Base-by-base conservation (phyloP, 2,797 vertebrate genomes). In the Chelidonichthys spinosus region DNA sequence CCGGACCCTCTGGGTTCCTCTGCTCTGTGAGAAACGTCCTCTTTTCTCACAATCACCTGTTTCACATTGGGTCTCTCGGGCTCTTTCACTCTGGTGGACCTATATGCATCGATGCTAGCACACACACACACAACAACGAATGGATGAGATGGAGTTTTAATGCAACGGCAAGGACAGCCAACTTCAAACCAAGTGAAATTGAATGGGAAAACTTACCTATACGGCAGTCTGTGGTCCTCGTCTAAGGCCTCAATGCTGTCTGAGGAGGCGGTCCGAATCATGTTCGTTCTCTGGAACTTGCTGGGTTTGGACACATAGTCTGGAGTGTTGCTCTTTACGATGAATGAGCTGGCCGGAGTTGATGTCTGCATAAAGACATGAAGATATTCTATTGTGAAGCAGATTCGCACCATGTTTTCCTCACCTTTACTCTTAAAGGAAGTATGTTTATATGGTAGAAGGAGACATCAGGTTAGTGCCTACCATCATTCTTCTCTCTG, bases 81-180 rank as follows among this genome's bases (percentile, higher is more conserved):
- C 78, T 97, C 96, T 86, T 97, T 99, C 83, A 98, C 87, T 76
- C 97, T 94, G 78, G 95, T 96, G 63, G 98, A 99, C 86, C 98
- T 95, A 71, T 99, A 99, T 0, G 97, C 95, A 40, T 97, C 96
- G 0, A 98, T 90, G 40, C 97, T 98, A 83, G 64, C 1, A 43
- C 35, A 54, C 47, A 32, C 0, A 70, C 42, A 67, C 25, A 66
- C 7, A 70, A 7, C 52, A 18, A 0, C n/a, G 32, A 11, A 61
- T 4, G 58, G 7, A 35, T 50, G 9, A 59, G 13, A 50, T 4
- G 9, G 5, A 15, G 2, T 46, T 7, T 25, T 5, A 25, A 3
- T 36, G 56, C 36, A 13, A 46, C 25, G 9, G 1, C 3, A 6
- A 3, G 0, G 11, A 4, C 36, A 7, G 33, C 7, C 3, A 4